Evolutionary conservation across 2,797 vertebrate genomes (phyloP), one percentile per base, ranked within the genome.

Genomic region (Danio jaintianensis): DNA sequence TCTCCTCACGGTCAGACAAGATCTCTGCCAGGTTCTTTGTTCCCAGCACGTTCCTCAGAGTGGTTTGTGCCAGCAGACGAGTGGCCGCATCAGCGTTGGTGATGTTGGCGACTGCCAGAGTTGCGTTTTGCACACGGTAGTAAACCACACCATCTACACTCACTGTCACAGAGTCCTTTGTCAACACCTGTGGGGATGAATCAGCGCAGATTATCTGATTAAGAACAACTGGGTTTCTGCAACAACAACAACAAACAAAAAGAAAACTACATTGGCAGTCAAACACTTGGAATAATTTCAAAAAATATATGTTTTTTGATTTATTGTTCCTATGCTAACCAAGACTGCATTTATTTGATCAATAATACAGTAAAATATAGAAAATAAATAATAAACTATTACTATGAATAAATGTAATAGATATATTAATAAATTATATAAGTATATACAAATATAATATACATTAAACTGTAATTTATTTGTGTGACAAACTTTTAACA

Each of bases 11-110:
- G 89, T 99, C 98, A 0, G 98, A 98, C 79, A 99, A 95, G 88
- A 99, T 98, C 94, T 99, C 92, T 0, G 97, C 88, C 82, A 98
- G 95, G 90, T 95, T 99, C 90, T 98, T 99, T 84, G 97, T 99
- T 7, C 98, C 97, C 90, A 99, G 91, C 1, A 97, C 96, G 0
- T 98, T 99, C 90, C 97, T 95, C 87, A 99, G 83, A 4, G 97
- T 98, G 20, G 97, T 99, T 83, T 98, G 96, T 15, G 98, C 97
- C 89, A 99, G 58, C 6, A 99, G 94, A 0, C 96, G 94, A 0
- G 97, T 98, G 15, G 97, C 97, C 0, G 97, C 96, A 69, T 98
- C 96, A 0, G 96, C 96, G 0, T 99, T 98, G 38, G 96, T 98
- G 93, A 99, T 96, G 80, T 99, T 99, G 1, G 96, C 96, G 22